These are phyloP conservation scores for Clitarchus hookeri DNA, from an alignment of 2,888 invertebrate genomes.

Conservation along the genomic window DNA sequence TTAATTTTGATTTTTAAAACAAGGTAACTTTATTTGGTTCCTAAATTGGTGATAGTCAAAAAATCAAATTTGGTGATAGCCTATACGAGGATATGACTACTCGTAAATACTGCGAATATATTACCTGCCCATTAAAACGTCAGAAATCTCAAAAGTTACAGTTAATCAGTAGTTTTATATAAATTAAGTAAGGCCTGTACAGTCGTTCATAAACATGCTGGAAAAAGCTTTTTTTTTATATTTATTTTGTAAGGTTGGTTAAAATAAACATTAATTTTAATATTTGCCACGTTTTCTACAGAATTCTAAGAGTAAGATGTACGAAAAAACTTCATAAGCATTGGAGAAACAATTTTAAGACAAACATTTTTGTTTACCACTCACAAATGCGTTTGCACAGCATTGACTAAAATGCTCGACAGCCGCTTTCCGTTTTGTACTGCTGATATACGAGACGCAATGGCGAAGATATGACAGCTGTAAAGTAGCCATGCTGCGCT, in stretches of 20 bases:
- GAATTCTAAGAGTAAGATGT: neutral
- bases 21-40: slow-evolving; percentile 4
- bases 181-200: neutral
- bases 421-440: neutral
- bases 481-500: too few species aligned
- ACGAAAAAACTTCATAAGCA: neutral
- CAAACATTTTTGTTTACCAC: neutral
- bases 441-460: too few species aligned
- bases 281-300: neutral
- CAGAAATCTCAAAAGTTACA: neutral
- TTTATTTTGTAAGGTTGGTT: neutral
- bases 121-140: neutral
- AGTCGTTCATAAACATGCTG: neutral
- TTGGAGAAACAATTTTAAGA: neutral
- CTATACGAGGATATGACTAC: neutral
- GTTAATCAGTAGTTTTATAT: neutral
- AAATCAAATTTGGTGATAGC: neutral
- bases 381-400: neutral
- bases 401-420: neutral
- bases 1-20: neutral
- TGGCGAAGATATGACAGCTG: too few species aligned
- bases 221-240: neutral
- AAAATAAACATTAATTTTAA: too few species aligned
- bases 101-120: slow-evolving; percentile 7
- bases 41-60: slow-evolving; percentile 20